Evolutionary conservation across 2,797 vertebrate species (phyloP), one percentile per base, ranked within the genome.

Genomic region (Pipistrellus nathusii): DNA sequence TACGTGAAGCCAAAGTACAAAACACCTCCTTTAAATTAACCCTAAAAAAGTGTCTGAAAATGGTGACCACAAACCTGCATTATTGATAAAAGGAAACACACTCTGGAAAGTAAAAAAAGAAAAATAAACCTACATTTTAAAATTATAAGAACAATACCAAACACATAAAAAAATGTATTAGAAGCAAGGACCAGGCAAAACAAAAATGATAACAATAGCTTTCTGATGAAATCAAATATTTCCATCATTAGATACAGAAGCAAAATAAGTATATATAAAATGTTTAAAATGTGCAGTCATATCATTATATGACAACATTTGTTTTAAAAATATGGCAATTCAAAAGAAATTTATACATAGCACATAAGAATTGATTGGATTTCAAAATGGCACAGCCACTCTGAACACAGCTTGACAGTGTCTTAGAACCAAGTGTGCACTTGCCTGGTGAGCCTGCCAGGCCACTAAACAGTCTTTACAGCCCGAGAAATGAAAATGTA

Each of bases 361-460:
- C 23, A 38, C 12, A 25, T 2, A 17, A 57, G 3, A 73, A 15
- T 55, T 18, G 0, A 5, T 44, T 11, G 30, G 48, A 32, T 64
- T 73, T 10, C 23, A 53, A 93, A 82, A 57, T 64, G 23, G 1
- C 18, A 64, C 6, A 48, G 12, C 1, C 14, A 64, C 41, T 30
- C 30, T 46, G 51, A 82, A 51, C 12, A 10, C 6, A 53, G 13
- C 6, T 55, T 53, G 5, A 20, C 5, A 5, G 14, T 20, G 3
- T 25, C 71, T 44, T 7, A 20, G 4, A 64, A 8, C 30, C 64
- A 18, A 27, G 30, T 4, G 0, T 4, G 25, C 2, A 32, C 11
- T 0, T 9, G 1, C 1, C 6, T 57, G 44, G 2, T 64, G 32
- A 72, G 0, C 12, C 8, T 73, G 59, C 6, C 17, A 35, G 4